A percentile compares a stretch with the other conserved stretches of the same genome.
Conservation (phyloP, 2,888 invertebrate genomes). For the Holacanthella duospinosa region DNA sequence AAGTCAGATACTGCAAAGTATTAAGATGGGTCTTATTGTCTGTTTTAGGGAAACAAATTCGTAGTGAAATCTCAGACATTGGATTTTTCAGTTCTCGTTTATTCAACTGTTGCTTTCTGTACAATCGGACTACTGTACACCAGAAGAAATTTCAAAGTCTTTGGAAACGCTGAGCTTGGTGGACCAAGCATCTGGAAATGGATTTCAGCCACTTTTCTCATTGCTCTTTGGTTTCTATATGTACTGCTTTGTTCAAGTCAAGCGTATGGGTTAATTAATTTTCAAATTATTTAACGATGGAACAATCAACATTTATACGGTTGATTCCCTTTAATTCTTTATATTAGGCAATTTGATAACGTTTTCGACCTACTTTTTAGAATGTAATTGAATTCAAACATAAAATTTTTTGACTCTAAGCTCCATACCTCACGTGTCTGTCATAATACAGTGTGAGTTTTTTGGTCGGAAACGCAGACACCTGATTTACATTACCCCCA, state of each 20-base stretch:
- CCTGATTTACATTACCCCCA: too few species aligned
- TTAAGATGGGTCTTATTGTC: neutral
- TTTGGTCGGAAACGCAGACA: too few species aligned
- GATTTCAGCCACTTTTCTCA: constrained; percentile 41
- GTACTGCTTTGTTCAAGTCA: constrained; percentile 43
- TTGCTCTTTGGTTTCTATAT: constrained; percentile 46
- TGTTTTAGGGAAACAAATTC: constrained; percentile 41
- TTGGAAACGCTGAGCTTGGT: constrained; percentile 49
- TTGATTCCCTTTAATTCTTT: too few species aligned
- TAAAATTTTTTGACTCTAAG: too few species aligned
- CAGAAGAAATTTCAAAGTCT: constrained; percentile 43
- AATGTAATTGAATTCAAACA: too few species aligned
- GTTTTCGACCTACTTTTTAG: too few species aligned
- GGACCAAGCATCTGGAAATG: constrained; percentile 44
- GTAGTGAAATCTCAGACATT: constrained; percentile 42
- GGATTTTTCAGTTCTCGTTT: constrained; percentile 48
- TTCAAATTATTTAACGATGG: too few species aligned
- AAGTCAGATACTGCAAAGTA: neutral
- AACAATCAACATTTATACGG: too few species aligned
- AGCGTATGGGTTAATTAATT: constrained; percentile 32
- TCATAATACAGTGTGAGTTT: too few species aligned
- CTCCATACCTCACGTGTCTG: too few species aligned
- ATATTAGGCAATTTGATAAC: too few species aligned
- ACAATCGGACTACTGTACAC: constrained; percentile 45
- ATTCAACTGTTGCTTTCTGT: constrained; percentile 45